These are phyloP conservation scores for Leptinotarsa defecta DNA, from an alignment of 1,140 invertebrate genomes.

Conservation along the genomic window DNA sequence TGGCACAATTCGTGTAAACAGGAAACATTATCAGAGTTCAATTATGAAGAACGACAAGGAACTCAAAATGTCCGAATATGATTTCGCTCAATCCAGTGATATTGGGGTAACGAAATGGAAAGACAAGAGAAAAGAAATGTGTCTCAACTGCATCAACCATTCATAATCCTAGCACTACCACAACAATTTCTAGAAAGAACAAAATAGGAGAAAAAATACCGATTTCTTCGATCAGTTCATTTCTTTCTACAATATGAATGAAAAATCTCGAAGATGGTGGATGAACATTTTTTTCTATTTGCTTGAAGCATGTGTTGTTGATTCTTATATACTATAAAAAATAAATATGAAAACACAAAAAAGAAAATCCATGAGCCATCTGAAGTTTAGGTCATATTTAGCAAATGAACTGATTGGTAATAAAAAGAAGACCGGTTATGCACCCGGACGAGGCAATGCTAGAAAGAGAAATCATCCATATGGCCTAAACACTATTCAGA, in stretches of 20 bases:
- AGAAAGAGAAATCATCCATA: neutral
- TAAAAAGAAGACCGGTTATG: conserved; percentile 1
- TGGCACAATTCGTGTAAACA: neutral
- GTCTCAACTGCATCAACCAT: conserved; percentile 12
- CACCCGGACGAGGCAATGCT: neutral
- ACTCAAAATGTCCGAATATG: conserved; percentile 8
- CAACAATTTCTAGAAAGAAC: neutral
- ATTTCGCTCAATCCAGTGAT: conserved; percentile 15
- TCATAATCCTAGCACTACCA: neutral
- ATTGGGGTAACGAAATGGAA: conserved; percentile 8
- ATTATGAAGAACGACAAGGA: conserved; percentile 1
- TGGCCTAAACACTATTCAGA: neutral
- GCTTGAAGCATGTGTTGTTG: conserved; percentile 2
- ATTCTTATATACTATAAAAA: neutral
- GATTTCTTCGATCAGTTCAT: too few species aligned
- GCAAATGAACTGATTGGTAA: neutral
- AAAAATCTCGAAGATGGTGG: conserved; percentile 16
- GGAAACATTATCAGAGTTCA: neutral
- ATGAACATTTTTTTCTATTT: conserved; percentile 3
- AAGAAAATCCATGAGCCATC: neutral
- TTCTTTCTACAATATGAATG: conserved; percentile 16
- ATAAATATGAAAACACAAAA: neutral
- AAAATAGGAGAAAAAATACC: neutral
- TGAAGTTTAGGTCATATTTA: neutral
- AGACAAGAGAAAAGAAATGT: conserved; percentile 12